Evolutionary conservation across 2,113 vertebrate genomes (phyloP).

Genomic region (Cisticola juncidis): DNA sequence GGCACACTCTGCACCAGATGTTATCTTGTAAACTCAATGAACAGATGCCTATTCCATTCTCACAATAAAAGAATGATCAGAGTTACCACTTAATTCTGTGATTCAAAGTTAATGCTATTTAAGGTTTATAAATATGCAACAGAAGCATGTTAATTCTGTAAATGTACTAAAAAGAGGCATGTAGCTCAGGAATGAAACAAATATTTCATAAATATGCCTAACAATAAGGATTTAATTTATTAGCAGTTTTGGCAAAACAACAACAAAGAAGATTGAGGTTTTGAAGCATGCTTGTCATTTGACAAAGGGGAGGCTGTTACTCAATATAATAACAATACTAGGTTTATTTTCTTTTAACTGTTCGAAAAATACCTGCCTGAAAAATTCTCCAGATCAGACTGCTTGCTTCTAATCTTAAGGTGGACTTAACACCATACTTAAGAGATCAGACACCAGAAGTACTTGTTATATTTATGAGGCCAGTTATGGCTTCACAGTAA

Average conservation of each 20-base stretch:
- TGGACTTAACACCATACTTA: background rate
- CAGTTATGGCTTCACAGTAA: background rate
- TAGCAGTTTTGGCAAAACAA: constrained; percentile 34
- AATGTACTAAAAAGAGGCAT: background rate
- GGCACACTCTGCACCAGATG: constrained; percentile 13
- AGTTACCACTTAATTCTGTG: constrained; percentile 19
- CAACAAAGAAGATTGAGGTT: background rate
- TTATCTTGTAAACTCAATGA: constrained; percentile 31
- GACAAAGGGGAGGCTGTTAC: background rate
- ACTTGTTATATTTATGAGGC: background rate
- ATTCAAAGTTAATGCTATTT: background rate
- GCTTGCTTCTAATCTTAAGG: background rate
- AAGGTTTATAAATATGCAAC: constrained; percentile 35
- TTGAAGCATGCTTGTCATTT: background rate
- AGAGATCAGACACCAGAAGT: background rate
- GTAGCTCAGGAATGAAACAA: background rate
- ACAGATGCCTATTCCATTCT: background rate
- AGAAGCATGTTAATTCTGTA: background rate
- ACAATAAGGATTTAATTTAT: constrained; percentile 50
- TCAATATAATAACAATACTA: background rate
- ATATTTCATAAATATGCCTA: constrained; percentile 2
- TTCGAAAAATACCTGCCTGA: background rate
- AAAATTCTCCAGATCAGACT: background rate
- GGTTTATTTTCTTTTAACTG: background rate
- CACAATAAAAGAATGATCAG: constrained; percentile 8